A percentile compares a stretch with the other conserved stretches of the same genome.
Evolutionary conservation across 2,797 vertebrate species (phyloP).

Genomic region (Thamnophis elegans): DNA sequence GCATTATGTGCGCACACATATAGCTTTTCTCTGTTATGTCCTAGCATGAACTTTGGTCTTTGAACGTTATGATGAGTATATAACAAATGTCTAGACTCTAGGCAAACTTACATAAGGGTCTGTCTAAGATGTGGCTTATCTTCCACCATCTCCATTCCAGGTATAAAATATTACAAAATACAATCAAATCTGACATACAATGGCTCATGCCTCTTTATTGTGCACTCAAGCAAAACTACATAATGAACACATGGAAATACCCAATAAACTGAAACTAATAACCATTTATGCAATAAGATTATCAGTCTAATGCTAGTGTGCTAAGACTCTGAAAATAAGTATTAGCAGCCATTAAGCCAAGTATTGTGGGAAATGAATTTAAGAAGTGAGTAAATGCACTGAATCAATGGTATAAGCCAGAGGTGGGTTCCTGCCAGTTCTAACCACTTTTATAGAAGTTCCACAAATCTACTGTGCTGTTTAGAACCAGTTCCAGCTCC

Average conservation of each 20-base stretch:
- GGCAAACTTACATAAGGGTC: not conserved
- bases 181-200: not conserved
- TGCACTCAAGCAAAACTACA: not conserved
- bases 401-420: not conserved
- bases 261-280: not conserved
- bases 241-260: not conserved
- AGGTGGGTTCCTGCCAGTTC: too few species aligned
- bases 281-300: not conserved
- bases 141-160: not conserved
- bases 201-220: not conserved
- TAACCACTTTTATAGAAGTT: too few species aligned
- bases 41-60: slow-evolving; percentile 1
- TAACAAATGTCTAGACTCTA: slow-evolving; percentile 33
- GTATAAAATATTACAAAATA: not conserved
- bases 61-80: not conserved
- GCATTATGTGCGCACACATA: not conserved
- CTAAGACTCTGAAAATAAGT: not conserved
- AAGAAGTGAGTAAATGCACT: not conserved
- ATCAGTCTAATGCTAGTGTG: not conserved
- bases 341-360: not conserved
- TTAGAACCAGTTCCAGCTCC: too few species aligned
- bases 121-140: not conserved
- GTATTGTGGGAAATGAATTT: not conserved
- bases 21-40: not conserved
- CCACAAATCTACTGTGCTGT: too few species aligned